phyloP scores from a whole-genome alignment of 2,888 invertebrate species.

The Ctenicera cuprea region DNA sequence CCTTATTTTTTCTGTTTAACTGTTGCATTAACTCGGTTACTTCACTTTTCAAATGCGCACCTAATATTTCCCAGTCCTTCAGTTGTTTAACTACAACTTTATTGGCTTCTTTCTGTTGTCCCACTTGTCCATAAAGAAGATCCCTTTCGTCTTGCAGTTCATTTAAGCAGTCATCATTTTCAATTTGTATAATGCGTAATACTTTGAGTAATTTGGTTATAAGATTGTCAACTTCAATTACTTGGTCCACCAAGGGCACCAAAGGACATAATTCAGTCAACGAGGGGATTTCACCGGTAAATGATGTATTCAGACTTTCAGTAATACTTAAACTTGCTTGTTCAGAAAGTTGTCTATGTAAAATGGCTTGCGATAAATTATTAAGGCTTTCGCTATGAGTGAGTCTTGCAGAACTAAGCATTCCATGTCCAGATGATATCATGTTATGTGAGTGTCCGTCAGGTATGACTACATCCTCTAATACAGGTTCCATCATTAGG shows the following conservation, averaged over 20 bases:
- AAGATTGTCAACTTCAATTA: slow-evolving; percentile 84
- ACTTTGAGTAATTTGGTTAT: slow-evolving; percentile 84
- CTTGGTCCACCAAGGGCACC: slow-evolving; percentile 81
- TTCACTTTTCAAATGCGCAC: slow-evolving; percentile 75
- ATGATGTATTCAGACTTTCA: slow-evolving; percentile 71
- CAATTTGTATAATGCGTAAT: slow-evolving; percentile 82
- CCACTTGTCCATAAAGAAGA: slow-evolving; percentile 66
- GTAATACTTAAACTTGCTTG: slow-evolving; percentile 63
- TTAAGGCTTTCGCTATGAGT: slow-evolving; percentile 81
- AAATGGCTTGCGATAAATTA: slow-evolving; percentile 85
- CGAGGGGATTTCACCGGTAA: slow-evolving; percentile 64
- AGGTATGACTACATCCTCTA: slow-evolving; percentile 79
- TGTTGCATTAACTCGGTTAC: slow-evolving; percentile 75
- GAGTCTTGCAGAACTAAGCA: slow-evolving; percentile 69
- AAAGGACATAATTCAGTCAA: slow-evolving; percentile 75
- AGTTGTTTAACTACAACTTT: slow-evolving; percentile 71
- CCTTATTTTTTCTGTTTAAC: slow-evolving; percentile 73
- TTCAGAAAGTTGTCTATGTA: slow-evolving; percentile 77
- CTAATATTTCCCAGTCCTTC: slow-evolving; percentile 76
- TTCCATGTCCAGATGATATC: slow-evolving; percentile 78
- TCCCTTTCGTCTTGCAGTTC: slow-evolving; percentile 81
- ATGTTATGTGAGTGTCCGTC: slow-evolving; percentile 82
- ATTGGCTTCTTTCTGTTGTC: slow-evolving; percentile 70
- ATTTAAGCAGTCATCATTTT: slow-evolving; percentile 81
- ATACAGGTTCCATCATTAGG: slow-evolving; percentile 86